Evolutionary conservation across 1,140 invertebrate species (phyloP), one percentile per base, ranked within the genome.

Genomic region (Neodiprion fabricii): DNA sequence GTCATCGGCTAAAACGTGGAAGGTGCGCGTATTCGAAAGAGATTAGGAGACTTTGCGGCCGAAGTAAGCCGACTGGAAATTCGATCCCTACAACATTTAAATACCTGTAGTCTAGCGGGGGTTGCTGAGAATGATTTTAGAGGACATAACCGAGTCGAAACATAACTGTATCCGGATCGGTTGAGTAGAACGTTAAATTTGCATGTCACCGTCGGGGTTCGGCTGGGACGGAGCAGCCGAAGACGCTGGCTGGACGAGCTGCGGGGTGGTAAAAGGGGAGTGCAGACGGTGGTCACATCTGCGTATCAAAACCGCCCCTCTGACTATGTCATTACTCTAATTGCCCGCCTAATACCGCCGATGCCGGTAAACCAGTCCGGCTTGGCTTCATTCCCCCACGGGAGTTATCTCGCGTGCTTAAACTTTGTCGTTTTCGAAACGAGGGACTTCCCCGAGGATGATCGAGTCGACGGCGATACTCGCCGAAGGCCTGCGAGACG

Each of bases 171-270:
- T 9, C 53, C 53, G 11, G 53, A 9, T 40, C 28, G 53, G 11
- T 61, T 61, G n/a, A 17, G 53, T 61, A 17, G 53, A 61, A 61
- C 53, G 53, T 61, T 61, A 61, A 61, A 61, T 61, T 61, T 61
- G n/a, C 4, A 61, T 17, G 11, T 12, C 53, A 3, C 11, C n/a
- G 53, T 14, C 28, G 28, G 28, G 28, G 28, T 40, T 14, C 8
- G 28, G 28, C 53, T 17, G 53, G 53, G 53, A 12, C 53, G 53
- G n/a, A 12, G 7, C 53, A 40, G 53, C 11, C 11, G 53, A 17
- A 12, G 53, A 17, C 53, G 53, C 28, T 40, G 28, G 5, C 28
- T 40, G 28, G 28, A 40, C 28, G 28, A 40, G 28, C 28, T 40
- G 28, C 1, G 1, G 28, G 28, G 1, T 2, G 28, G 28, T 2